Evolutionary conservation across 2,797 vertebrate genomes (phyloP).

Genomic region (Simalia tracyae): DNA sequence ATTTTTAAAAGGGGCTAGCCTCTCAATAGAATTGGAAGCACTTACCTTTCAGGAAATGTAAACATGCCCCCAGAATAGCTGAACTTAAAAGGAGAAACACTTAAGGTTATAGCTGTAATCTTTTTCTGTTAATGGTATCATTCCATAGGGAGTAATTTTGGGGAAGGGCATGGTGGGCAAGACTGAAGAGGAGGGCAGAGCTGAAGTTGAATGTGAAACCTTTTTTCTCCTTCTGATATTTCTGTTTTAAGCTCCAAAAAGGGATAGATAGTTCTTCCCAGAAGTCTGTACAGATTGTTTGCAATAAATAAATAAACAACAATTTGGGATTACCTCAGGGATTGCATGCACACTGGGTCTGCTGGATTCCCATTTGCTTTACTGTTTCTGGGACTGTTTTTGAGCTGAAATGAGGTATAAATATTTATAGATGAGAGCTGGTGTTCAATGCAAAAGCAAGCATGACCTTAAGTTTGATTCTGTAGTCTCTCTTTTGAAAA

Average conservation of each 20-base stretch:
- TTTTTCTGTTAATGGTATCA: not conserved
- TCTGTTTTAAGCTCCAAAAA: not conserved
- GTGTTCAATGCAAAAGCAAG: accelerated
- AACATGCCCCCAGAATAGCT: not conserved
- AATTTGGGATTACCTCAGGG: not conserved
- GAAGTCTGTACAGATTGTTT: not conserved
- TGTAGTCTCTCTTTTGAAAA: not conserved
- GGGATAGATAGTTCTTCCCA: not conserved
- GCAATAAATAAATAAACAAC: not conserved
- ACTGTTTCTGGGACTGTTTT: not conserved
- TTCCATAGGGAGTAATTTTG: not conserved
- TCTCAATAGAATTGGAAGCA: not conserved
- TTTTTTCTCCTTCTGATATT: not conserved
- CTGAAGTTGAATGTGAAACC: not conserved
- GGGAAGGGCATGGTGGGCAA: not conserved
- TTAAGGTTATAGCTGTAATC: not conserved
- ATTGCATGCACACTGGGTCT: too few species aligned
- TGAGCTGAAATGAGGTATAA: not conserved
- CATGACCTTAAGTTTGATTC: not conserved
- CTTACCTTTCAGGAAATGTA: not conserved
- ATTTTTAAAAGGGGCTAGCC: not conserved
- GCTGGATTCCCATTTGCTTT: too few species aligned
- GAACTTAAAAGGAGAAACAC: not conserved
- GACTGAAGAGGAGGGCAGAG: not conserved
- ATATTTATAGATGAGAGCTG: not conserved